Evolutionary conservation across 2,113 vertebrate genomes (phyloP), one percentile per base, ranked within the genome.

Genomic region (Esox niger): DNA sequence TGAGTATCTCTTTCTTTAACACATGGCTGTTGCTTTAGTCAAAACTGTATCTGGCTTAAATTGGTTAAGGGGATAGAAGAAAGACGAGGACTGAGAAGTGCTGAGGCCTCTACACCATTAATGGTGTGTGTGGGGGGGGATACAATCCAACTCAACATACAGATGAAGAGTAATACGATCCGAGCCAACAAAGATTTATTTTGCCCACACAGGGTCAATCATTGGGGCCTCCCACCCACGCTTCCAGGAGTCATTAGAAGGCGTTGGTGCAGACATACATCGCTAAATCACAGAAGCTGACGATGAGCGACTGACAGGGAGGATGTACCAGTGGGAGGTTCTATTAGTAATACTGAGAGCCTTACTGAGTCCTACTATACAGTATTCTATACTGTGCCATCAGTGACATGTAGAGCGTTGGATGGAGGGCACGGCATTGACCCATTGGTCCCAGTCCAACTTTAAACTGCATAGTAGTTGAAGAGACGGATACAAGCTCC

Each of bases 171-270:
- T 88, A 85, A 90, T 71, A 81, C 78, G 88, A 91, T 21, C 32
- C 75, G 86, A 91, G 82, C 87, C 80, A 87, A 89, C 83, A 82
- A 86, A 89, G 82, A 82, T 83, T 87, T 88, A 86, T 88, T 93
- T 89, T 86, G 77, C 83, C 84, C 81, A 84, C 77, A 75, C 77
- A 80, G 86, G n/a, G n/a, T 49, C 46, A 35, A 61, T n/a, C 33
- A 32, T 59, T 21, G 63, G 25, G 31, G 35, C 13, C 31, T 35
- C 26, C 32, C 27, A n/a, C 8, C 27, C 67, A 81, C 85, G 87
- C 88, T 78, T 65, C 65, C 20, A 81, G 65, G 82, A 88, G 84
- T 83, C 87, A 91, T 89, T 91, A 59, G 90, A 91, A 91, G 88
- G 89, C 81, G 87, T 90, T 90, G 38, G 38, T 17, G 38, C 90